Base-by-base conservation (phyloP, 92 coral and sea anemone genomes). In the Siderastrea siderea region DNA sequence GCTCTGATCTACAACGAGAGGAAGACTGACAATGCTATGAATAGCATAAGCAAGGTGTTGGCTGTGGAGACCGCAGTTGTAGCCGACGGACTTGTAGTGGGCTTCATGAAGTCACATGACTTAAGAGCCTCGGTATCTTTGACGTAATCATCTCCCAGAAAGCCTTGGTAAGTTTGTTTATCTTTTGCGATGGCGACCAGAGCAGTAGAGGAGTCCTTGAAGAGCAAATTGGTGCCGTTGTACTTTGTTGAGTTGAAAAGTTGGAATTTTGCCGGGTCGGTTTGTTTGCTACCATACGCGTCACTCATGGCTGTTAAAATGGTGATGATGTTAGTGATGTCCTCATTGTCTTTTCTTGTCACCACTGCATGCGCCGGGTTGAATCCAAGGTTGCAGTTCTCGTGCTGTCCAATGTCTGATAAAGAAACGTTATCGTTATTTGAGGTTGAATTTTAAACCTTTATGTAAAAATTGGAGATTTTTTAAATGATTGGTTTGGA, bases 351-450 rank as follows among this genome's bases (percentile, higher is more conserved):
- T 48, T 58, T 48, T 53, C 87, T 83, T 14, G 89, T 79, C 19
- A 92, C 84, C 61, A 92, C 94, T 7, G 92, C 92, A 46, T 78
- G 94, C 9, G 92, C 86, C 1, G 89, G 89, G 16, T 51, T 82
- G 58, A 26, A 16, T 3, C 79, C 94, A 43, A 88, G 62, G 82
- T 79, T 16, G 48, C 94, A 92, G 3, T 5, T 57, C 65, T 47
- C 80, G 62, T 92, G 84, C 49, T 68, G 15, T 52, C 68, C 77
- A 7, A 47, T 59, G 1, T 15, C 73, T 88, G 75, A 7, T 4
- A 5, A 63, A 63, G 60, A 38, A 47, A 0, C 4, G 6, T 38
- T 16, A 47, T 54, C 15, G 26, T 17, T 5, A 5, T 43, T 53
- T 13, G 14, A 2, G 12, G 38, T 26, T 26, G 79, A 6, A 7